A percentile compares a stretch with the other conserved stretches of the same genome.
Evolutionary conservation across 2,888 invertebrate species (phyloP).

Genomic region (Aporophyla nigra): DNA sequence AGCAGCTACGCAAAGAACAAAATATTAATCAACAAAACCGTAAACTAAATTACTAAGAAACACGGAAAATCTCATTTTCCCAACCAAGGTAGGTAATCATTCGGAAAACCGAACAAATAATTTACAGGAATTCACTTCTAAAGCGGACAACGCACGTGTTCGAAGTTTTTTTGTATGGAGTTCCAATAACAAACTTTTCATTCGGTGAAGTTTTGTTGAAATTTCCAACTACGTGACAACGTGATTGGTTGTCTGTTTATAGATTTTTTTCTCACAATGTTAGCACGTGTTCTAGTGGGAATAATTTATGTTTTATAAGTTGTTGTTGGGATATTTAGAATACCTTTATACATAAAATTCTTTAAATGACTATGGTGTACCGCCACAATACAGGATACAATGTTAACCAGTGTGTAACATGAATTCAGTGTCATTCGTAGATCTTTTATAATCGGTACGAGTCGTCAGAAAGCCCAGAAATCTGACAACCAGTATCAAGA

Average conservation of each 20-base stretch:
- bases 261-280: slow-evolving; percentile 9
- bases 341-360: too few species aligned
- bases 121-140: slow-evolving; percentile 14
- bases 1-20: not conserved
- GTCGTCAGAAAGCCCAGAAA: too few species aligned
- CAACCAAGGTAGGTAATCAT: not conserved
- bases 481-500: too few species aligned
- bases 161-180: slow-evolving; percentile 32
- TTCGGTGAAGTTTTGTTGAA: slow-evolving; percentile 34
- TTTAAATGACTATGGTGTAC: too few species aligned
- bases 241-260: slow-evolving; percentile 24
- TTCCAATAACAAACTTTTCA: slow-evolving; percentile 56
- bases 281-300: not conserved
- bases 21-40: not conserved
- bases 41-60: not conserved
- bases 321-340: too few species aligned
- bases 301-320: not conserved
- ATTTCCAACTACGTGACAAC: slow-evolving; percentile 13
- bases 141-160: slow-evolving; percentile 29
- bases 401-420: too few species aligned
- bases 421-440: too few species aligned
- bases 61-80: not conserved
- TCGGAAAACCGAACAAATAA: slow-evolving; percentile 1
- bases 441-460: too few species aligned
- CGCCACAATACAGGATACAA: too few species aligned